phyloP scores from a whole-genome alignment of 2,888 invertebrate species.

The Brachyptera risi region DNA sequence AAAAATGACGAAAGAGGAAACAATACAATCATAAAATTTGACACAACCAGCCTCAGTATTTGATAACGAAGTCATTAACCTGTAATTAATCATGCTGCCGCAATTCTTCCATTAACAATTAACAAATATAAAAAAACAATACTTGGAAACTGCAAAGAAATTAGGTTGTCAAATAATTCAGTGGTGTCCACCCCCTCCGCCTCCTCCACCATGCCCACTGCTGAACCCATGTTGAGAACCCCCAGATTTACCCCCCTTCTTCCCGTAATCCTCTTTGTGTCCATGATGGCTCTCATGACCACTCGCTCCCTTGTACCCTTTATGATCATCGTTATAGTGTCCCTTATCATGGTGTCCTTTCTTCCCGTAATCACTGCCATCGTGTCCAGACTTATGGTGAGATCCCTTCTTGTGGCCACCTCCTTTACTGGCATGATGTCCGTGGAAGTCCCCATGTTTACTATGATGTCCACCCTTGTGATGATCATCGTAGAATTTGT shows the following conservation, averaged over 20 bases:
- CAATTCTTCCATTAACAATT: neutral
- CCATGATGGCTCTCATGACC: conserved; percentile 74
- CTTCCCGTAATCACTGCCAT: conserved; percentile 73
- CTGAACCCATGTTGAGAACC: conserved; percentile 66
- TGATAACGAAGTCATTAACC: too few species aligned
- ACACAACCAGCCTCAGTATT: too few species aligned
- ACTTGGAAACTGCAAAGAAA: too few species aligned
- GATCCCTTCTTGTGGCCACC: conserved; percentile 78
- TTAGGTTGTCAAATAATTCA: neutral
- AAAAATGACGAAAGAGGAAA: too few species aligned
- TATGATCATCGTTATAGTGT: conserved; percentile 71
- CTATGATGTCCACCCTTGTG: conserved; percentile 77
- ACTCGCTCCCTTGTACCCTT: conserved; percentile 72
- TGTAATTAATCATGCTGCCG: neutral
- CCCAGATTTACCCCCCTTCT: conserved; percentile 75
- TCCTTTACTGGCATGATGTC: conserved; percentile 76
- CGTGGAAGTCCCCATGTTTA: conserved; percentile 69
- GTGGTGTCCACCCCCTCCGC: conserved; percentile 21
- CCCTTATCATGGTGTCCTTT: conserved; percentile 79
- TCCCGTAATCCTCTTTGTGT: conserved; percentile 69
- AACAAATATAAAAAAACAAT: too few species aligned
- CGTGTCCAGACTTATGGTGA: conserved; percentile 72
- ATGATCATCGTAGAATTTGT: conserved; percentile 81
- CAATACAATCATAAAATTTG: too few species aligned
- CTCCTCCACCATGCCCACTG: conserved; percentile 43